A percentile compares a stretch with the other conserved stretches of the same genome.
Conservation (phyloP, 2,797 vertebrate species). For the Enoplosus armatus region DNA sequence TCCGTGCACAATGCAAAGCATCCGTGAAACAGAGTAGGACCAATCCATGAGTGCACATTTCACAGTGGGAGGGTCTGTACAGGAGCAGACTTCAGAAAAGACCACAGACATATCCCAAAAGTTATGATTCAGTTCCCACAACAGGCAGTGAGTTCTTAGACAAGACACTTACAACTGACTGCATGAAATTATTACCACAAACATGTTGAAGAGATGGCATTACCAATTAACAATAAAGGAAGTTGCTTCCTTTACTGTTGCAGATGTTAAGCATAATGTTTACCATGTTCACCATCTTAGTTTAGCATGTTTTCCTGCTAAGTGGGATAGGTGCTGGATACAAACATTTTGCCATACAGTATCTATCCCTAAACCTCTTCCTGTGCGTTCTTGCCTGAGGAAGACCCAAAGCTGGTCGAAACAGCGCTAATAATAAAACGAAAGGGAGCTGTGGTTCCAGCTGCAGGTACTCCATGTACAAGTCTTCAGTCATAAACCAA, state of each 20-base stretch:
- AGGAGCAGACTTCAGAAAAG: background rate
- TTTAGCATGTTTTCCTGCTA: background rate
- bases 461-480: background rate
- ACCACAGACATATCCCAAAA: background rate
- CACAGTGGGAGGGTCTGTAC: background rate
- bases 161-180: background rate
- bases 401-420: background rate
- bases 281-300: background rate
- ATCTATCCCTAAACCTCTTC: background rate
- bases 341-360: background rate
- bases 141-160: background rate
- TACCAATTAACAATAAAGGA: background rate
- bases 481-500: background rate
- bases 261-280: background rate
- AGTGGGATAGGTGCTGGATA: background rate
- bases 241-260: background rate
- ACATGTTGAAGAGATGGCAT: background rate
- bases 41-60: background rate
- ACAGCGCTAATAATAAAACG: background rate
- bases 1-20: slow-evolving; percentile 5
- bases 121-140: slow-evolving; percentile 3
- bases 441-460: background rate
- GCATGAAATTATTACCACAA: background rate
- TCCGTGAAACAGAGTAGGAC: background rate
- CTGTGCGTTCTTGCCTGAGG: background rate